These are phyloP conservation scores for Poicephalus gulielmi DNA, from an alignment of 2,113 vertebrate genomes.

Conservation along the genomic window DNA sequence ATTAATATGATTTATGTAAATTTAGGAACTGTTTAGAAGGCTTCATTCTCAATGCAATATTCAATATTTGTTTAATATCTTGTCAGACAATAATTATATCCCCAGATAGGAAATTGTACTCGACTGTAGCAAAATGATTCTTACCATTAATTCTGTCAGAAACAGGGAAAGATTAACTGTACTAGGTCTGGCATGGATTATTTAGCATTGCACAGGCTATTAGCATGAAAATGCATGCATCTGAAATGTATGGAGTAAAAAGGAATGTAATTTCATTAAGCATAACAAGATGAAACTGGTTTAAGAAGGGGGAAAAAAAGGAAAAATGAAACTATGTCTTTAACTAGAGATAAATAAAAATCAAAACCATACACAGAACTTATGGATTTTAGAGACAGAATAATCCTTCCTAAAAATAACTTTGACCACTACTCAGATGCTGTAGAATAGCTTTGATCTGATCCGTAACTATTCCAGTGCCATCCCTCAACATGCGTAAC, in stretches of 20 bases:
- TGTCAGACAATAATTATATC: slow-evolving; percentile 58
- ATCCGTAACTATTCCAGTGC: background rate
- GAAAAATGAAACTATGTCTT: background rate
- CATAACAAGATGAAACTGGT: background rate
- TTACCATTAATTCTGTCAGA: slow-evolving; percentile 58
- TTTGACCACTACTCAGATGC: background rate
- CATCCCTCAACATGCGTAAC: background rate
- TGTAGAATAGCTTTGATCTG: background rate
- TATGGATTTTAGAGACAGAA: background rate
- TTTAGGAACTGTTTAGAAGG: slow-evolving; percentile 26
- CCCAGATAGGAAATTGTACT: slow-evolving; percentile 46
- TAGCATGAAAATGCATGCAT: slow-evolving; percentile 21
- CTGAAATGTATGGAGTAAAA: background rate
- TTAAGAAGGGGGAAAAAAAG: background rate
- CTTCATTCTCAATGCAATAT: slow-evolving; percentile 31
- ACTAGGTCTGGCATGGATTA: slow-evolving; percentile 29
- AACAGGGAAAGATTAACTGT: slow-evolving; percentile 40
- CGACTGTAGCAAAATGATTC: slow-evolving; percentile 39
- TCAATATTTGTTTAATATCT: slow-evolving; percentile 64
- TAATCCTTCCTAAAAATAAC: background rate
- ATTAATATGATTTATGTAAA: slow-evolving; percentile 37
- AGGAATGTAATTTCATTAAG: background rate
- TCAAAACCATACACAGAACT: background rate
- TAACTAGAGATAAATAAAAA: background rate
- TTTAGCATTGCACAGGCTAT: slow-evolving; percentile 17